Evolutionary conservation across 2,113 vertebrate species (phyloP), one percentile per base, ranked within the genome.

Genomic region (Ramphastos sulfuratus): DNA sequence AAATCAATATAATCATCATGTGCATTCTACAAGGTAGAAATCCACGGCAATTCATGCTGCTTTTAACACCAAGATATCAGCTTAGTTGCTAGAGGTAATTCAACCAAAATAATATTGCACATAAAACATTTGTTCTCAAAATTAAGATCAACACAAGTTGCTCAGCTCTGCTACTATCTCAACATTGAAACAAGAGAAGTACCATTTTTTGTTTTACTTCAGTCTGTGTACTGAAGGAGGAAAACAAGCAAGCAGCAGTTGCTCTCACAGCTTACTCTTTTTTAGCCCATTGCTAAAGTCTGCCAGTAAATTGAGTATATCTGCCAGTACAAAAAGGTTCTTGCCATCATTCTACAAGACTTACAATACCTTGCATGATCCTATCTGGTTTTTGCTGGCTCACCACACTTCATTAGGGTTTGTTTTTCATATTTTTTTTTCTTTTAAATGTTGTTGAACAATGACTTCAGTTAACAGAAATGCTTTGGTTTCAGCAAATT

Each of bases 281-380:
- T 65, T 46, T n/a, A 86, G 66, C 18, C 63, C 50, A 18, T 39
- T 76, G 50, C n/a, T 73, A 10, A 60, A 72, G n/a, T 56, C 64
- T 59, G 73, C 76, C 63, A 65, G 59, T 39, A 66, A 86, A 90
- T 88, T 58, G 42, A 75, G 33, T 79, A 87, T 66, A 52, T 50
- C 48, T 52, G 20, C n/a, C 8, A 27, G 66, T 35, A 80, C 76
- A 94, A 87, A 94, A 94, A 82, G 60, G 27, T 79, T 92, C 65
- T 92, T 94, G 86, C 71, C 90, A 33, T 50, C 59, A 82, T 79
- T 82, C 77, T 66, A 66, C 74, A 90, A 78, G 80, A 61, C 31
- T 60, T 0, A 30, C 39, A 89, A 74, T 33, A 42, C 55, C 2
- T 6, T 76, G 58, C 2, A 4, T 37, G 90, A 89, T 87, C 66